These are phyloP conservation scores for Escarpia spicata DNA, from an alignment of 2,888 invertebrate species.

Conservation along the genomic window DNA sequence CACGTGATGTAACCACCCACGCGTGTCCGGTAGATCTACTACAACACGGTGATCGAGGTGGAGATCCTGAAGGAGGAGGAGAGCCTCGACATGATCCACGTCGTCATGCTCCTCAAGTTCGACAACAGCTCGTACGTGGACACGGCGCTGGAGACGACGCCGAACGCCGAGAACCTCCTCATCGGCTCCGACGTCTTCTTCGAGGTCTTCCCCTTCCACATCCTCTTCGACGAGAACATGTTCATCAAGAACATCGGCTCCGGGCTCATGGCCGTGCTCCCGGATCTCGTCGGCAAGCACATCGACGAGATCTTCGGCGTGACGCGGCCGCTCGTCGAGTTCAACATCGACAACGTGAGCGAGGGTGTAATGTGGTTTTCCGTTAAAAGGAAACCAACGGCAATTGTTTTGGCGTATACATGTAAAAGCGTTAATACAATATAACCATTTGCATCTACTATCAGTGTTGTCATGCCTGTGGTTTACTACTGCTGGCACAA, in stretches of 20 bases:
- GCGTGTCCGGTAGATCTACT: constrained; percentile 79
- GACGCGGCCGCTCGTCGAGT: constrained; percentile 90
- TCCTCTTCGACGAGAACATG: constrained; percentile 84
- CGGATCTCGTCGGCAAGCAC: constrained; percentile 75
- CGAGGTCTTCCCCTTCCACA: constrained; percentile 97
- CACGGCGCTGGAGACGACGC: not conserved
- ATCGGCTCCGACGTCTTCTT: constrained; percentile 62
- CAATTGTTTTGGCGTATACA: too few relatives aligned
- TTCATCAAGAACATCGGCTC: constrained; percentile 60
- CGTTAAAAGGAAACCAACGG: too few relatives aligned
- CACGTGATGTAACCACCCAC: constrained; percentile 62
- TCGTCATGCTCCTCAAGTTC: constrained; percentile 92
- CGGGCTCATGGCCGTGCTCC: constrained; percentile 59
- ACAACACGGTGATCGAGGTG: constrained; percentile 92
- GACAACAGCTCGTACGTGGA: constrained; percentile 78
- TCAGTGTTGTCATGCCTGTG: too few relatives aligned
- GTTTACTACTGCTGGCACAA: too few relatives aligned
- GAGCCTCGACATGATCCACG: constrained; percentile 89
- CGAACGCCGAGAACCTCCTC: constrained; percentile 25
- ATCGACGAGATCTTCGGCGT: constrained; percentile 92
- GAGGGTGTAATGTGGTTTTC: not conserved
- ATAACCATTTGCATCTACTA: too few relatives aligned
- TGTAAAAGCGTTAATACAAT: too few relatives aligned
- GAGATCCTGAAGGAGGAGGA: constrained; percentile 87
- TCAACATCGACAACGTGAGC: constrained; percentile 91